Evolutionary conservation across 2,113 vertebrate genomes (phyloP).

Genomic region (Psittacus erithacus): DNA sequence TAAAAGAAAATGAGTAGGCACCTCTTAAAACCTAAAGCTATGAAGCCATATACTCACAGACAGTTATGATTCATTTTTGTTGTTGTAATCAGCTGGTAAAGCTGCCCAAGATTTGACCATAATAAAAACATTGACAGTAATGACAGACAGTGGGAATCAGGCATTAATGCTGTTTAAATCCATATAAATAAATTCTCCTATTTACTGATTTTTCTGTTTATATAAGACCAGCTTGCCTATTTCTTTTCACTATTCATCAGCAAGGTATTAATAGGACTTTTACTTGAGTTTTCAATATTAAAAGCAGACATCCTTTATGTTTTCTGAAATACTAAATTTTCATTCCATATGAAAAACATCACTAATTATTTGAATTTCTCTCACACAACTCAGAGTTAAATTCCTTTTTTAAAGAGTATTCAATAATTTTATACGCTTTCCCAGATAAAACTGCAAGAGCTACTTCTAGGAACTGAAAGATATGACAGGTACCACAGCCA

Average conservation of each 20-base stretch:
- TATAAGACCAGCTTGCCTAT: neutral
- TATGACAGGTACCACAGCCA: neutral
- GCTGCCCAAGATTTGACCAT: neutral
- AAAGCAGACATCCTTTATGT: neutral
- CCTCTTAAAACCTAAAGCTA: neutral
- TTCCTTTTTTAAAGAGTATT: neutral
- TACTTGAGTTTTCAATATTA: neutral
- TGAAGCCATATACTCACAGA: neutral
- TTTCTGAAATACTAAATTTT: neutral
- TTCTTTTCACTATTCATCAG: neutral
- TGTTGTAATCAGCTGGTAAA: neutral
- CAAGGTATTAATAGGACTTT: neutral
- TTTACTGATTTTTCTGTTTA: neutral
- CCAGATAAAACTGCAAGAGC: neutral
- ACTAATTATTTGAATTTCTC: neutral
- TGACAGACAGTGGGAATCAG: neutral
- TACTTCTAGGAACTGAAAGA: neutral
- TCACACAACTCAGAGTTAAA: neutral
- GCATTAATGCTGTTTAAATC: neutral
- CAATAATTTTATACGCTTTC: neutral
- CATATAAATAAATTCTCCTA: neutral
- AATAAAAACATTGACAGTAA: neutral
- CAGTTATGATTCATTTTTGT: neutral
- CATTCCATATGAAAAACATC: neutral
- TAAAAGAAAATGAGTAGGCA: neutral